These are phyloP conservation scores for Avahi laniger DNA, from an alignment of 2,797 vertebrate species.

Conservation along the genomic window DNA sequence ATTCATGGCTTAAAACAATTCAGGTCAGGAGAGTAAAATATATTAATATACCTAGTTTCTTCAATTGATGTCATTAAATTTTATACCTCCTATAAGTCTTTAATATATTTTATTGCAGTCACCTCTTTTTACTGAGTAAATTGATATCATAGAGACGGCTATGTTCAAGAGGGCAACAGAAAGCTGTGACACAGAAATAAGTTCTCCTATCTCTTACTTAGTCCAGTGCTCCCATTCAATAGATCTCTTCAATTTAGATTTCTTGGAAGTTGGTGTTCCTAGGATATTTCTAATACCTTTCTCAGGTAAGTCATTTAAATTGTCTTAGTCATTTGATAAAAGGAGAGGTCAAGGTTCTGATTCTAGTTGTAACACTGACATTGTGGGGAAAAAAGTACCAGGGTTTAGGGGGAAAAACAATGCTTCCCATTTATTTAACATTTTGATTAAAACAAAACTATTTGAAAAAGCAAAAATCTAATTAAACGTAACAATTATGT, in stretches of 20 bases:
- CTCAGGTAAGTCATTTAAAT: neutral
- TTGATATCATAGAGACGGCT: neutral
- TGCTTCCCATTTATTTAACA: neutral
- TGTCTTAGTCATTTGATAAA: neutral
- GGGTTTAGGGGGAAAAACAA: neutral
- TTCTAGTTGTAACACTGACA: neutral
- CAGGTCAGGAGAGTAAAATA: neutral
- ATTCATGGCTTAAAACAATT: neutral
- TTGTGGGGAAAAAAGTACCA: neutral
- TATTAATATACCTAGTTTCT: neutral
- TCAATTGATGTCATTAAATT: neutral
- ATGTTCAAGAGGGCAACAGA: neutral
- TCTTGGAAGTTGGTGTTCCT: neutral
- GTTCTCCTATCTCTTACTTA: neutral
- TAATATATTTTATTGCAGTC: neutral
- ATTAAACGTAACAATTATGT: neutral
- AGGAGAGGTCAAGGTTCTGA: neutral
- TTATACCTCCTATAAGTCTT: neutral
- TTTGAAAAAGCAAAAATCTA: neutral
- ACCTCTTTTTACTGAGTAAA: neutral
- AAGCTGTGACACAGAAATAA: neutral
- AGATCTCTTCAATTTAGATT: neutral
- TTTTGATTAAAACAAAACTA: slow-evolving; percentile 34
- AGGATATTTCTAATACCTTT: neutral
- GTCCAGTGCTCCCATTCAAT: neutral